phyloP scores from a whole-genome alignment of 2,888 invertebrate species.

The Hirudinaria manillensis region DNA sequence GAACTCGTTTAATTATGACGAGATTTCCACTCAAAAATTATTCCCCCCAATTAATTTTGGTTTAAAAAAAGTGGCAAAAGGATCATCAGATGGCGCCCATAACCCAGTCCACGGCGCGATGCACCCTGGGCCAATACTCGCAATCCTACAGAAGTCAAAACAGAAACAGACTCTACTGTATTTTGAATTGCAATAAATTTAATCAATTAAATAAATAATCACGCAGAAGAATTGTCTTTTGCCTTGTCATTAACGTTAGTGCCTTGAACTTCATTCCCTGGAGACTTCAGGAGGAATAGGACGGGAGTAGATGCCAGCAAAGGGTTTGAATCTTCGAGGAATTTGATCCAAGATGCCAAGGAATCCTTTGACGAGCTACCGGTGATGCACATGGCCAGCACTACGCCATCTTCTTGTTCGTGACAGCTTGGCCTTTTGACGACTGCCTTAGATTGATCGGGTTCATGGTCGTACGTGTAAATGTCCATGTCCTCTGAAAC shows the following conservation, averaged over 20 bases:
- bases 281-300: conserved; percentile 63
- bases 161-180: no score
- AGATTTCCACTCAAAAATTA: no score
- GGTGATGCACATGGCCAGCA: conserved; percentile 80
- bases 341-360: conserved; percentile 64
- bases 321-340: conserved; percentile 72
- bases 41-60: no score
- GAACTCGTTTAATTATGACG: no score
- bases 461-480: conserved; percentile 25
- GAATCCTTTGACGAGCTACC: conserved; percentile 80
- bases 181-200: no score
- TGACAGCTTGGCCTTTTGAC: conserved; percentile 67
- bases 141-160: no score
- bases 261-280: conserved; percentile 10
- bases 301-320: conserved; percentile 70
- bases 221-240: no score
- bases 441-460: conserved; percentile 40
- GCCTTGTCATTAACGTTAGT: neutral
- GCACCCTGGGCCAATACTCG: no score
- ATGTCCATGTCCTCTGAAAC: neutral
- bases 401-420: conserved; percentile 84
- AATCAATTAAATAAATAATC: no score
- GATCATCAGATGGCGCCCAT: no score
- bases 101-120: no score
- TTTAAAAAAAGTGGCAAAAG: no score